Base-by-base conservation (phyloP, 2,797 vertebrate species). In the Schizopygopsis malacanthus region DNA sequence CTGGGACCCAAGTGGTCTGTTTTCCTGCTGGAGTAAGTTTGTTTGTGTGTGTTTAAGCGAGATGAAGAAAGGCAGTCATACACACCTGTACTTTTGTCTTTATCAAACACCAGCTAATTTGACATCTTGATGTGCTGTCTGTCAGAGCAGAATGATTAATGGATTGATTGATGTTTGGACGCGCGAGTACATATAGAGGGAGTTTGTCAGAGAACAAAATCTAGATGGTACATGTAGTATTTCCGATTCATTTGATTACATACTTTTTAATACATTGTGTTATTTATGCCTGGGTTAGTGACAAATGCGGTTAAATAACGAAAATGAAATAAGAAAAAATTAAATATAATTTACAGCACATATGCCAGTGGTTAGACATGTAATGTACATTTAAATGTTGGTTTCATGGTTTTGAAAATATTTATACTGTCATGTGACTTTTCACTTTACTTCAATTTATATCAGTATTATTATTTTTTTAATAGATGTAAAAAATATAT, bases 1-100 rank as follows among this genome's bases (percentile, higher is more conserved):
- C 81, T 93, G 94, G 95, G 95, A 95, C 93, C 92, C 94, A 95
- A 95, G 95, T 94, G 95, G 95, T 94, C 95, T 94, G 92, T 90
- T 95, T 92, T 93, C 95, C 94, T 90, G 92, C 93, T 93, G 93
- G 94, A 80, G 69, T 86, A 75, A 76, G 52, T 41, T 50, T 89
- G 78, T 61, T n/a, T 82, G 73, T 82, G 70, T 80, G 47, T 50
- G 33, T 86, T 83, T 78, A 67, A 76, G 77, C 56, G 67, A 72
- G n/a, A 77, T 52, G 16, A 61, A 41, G 28, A 72, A n/a, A 28
- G 45, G n/a, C 9, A 12, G 45, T 67, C 22, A 39, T 77, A 54
- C 67, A 77, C 72, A 84, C 54, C 76, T 73, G 47, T 93, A 47
- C 15, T 37, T 79, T 84, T 79, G 56, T 79, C 81, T 87, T 82